phyloP scores from a whole-genome alignment of 30 jellyfish, hydroid and myxozoan genomes.

The Aurelia aurita complex sp. Pacific region DNA sequence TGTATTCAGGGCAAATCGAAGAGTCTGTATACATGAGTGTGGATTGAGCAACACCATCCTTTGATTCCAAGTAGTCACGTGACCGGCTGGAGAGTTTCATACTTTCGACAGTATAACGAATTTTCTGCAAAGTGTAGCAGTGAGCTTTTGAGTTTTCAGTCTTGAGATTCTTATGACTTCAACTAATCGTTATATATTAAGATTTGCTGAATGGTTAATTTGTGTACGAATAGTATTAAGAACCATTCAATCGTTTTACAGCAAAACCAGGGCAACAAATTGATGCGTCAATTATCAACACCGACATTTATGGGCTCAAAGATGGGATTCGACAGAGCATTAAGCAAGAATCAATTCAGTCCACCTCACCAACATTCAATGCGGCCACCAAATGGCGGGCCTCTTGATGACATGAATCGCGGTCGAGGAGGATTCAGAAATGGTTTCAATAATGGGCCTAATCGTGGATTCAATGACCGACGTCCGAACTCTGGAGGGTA shows the following conservation, averaged over 20 bases:
- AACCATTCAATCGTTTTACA: not conserved
- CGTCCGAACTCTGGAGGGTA: constrained; percentile 74
- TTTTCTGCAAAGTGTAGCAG: too few relatives aligned
- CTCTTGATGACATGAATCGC: constrained; percentile 50
- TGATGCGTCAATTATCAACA: constrained; percentile 73
- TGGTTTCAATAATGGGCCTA: constrained; percentile 59
- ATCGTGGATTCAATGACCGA: constrained; percentile 62
- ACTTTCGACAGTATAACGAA: too few relatives aligned
- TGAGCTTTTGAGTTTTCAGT: too few relatives aligned
- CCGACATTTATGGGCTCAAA: constrained; percentile 71
- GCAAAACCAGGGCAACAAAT: constrained; percentile 61
- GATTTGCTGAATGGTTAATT: too few relatives aligned
- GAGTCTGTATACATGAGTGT: too few relatives aligned
- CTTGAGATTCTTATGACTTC: too few relatives aligned
- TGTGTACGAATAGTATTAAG: too few relatives aligned
- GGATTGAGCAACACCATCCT: too few relatives aligned
- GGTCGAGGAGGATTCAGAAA: constrained; percentile 64
- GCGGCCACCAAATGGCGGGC: constrained; percentile 57
- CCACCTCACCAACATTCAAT: constrained; percentile 57
- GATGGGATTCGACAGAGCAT: constrained; percentile 60
- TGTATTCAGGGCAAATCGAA: too few relatives aligned
- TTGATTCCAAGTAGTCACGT: too few relatives aligned
- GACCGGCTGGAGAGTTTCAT: too few relatives aligned
- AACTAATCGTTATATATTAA: too few relatives aligned
- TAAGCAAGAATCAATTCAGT: constrained; percentile 57